A percentile compares a stretch with the other conserved stretches of the same genome.
Evolutionary conservation across 2,888 invertebrate species (phyloP).

Genomic region (Caenorhabditis angaria): DNA sequence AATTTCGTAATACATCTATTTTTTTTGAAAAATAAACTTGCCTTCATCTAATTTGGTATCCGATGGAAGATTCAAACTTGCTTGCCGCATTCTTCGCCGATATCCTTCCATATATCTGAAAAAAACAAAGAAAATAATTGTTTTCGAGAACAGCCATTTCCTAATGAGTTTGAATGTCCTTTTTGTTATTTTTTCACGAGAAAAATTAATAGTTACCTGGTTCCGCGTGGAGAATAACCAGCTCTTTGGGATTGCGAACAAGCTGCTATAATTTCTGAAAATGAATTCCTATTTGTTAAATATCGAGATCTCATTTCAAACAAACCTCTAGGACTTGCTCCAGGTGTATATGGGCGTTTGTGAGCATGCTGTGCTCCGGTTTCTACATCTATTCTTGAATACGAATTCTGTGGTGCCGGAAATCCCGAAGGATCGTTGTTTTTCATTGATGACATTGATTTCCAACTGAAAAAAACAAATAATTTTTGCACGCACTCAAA

Average conservation of each 20-base stretch:
- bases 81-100: conserved; percentile 38
- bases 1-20: neutral
- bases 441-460: conserved; percentile 53
- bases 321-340: conserved; percentile 37
- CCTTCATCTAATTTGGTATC: conserved; percentile 31
- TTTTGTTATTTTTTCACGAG: neutral
- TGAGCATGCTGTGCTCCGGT: conserved; percentile 24
- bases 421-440: conserved; percentile 36
- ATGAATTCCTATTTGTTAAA: too few species aligned
- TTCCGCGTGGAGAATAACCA: conserved; percentile 29
- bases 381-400: conserved; percentile 39
- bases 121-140: neutral
- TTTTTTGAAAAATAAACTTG: conserved; percentile 4
- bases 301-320: too few species aligned
- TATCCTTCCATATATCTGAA: conserved; percentile 41
- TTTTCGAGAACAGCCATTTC: neutral
- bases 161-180: neutral
- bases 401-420: conserved; percentile 34
- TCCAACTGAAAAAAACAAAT: conserved; percentile 39
- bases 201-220: conserved; percentile 14
- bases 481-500: too few species aligned
- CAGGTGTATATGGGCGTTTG: conserved; percentile 40
- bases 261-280: conserved; percentile 30
- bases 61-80: conserved; percentile 38
- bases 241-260: conserved; percentile 17